Base-by-base conservation (phyloP, 1,140 invertebrate genomes). In the Cylas formicarius region DNA sequence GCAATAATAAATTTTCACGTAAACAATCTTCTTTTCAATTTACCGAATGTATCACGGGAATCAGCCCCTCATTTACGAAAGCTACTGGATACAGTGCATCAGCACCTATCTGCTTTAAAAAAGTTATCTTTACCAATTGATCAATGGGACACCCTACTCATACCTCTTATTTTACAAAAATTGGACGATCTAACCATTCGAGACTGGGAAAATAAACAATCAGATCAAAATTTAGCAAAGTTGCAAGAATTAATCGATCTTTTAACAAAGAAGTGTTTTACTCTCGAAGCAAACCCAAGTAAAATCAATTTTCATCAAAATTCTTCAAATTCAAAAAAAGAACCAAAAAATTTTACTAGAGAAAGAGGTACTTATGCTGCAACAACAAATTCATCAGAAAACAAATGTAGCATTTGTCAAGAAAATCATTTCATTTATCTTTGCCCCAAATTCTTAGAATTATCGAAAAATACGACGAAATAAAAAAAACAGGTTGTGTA, bases 201-300 rank as follows among this genome's bases (percentile, higher is more conserved):
- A n/a, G 43, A 44, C 7, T 44, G 33, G 43, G 43, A 44, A 18
- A 7, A 3, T 14, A 44, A 47, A 20, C 36, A 47, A 29, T 41
- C 4, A 10, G 21, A 20, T 19, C 4, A 37, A 1, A 24, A 6
- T 34, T 29, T 45, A 27, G 34, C 43, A 3, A 28, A 5, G 1
- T 43, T 45, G 28, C 14, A 5, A 10, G 34, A 45, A 6, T 28
- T 45, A 11, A 11, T 27, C 5, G 36, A 45, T 10, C 40, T 45
- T 43, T 20, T 45, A 45, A 45, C 6, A 6, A 37, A 44, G 17
- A 44, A 44, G 27, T 44, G 42, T 24, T 5, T 21, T 14, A 10
- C 20, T 14, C 26, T 44, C 11, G 42, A 44, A 24, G 19, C 22
- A 4, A 39, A 20, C 1, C 19, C 13, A 17, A n/a, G 13, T 38